Percentiles rank a stretch among this genome's conserved stretches.
These are phyloP conservation scores for Perca fluviatilis DNA, from an alignment of 2,113 vertebrate genomes.

Conservation along the genomic window DNA sequence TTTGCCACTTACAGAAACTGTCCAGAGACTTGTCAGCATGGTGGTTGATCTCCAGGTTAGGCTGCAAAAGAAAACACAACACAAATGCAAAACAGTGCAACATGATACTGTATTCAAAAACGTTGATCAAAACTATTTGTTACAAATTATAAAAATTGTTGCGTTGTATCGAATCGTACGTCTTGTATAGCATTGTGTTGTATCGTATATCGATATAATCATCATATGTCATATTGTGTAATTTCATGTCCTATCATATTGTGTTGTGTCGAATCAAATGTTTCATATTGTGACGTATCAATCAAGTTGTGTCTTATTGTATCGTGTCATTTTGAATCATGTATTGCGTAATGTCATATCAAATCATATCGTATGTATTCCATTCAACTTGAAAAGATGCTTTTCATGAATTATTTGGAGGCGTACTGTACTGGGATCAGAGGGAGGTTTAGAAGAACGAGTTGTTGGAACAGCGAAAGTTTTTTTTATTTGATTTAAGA, in stretches of 20 bases:
- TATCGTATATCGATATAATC: background rate
- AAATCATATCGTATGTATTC: too few relatives aligned
- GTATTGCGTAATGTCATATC: too few relatives aligned
- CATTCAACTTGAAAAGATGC: too few relatives aligned
- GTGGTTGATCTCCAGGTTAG: slow-evolving; percentile 99
- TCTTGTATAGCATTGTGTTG: background rate
- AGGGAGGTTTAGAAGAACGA: too few relatives aligned
- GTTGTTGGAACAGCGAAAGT: too few relatives aligned
- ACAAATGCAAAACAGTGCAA: slow-evolving; percentile 54
- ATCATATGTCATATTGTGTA: background rate
- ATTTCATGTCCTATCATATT: background rate
- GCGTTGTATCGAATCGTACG: background rate
- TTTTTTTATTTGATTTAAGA: too few relatives aligned
- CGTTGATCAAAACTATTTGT: background rate
- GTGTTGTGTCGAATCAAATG: too few relatives aligned
- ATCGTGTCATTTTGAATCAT: too few relatives aligned
- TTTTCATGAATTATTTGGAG: too few relatives aligned
- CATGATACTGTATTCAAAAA: background rate
- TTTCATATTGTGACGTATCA: too few relatives aligned
- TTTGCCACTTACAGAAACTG: slow-evolving; percentile 99
- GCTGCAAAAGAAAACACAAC: slow-evolving; percentile 91
- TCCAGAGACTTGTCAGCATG: slow-evolving; percentile 99
- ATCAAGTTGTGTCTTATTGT: too few relatives aligned
- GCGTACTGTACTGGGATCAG: too few relatives aligned
- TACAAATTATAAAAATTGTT: background rate